Evolutionary conservation across 92 coral and sea anemone genomes (phyloP).

Genomic region (Anthopleura xanthogrammica): DNA sequence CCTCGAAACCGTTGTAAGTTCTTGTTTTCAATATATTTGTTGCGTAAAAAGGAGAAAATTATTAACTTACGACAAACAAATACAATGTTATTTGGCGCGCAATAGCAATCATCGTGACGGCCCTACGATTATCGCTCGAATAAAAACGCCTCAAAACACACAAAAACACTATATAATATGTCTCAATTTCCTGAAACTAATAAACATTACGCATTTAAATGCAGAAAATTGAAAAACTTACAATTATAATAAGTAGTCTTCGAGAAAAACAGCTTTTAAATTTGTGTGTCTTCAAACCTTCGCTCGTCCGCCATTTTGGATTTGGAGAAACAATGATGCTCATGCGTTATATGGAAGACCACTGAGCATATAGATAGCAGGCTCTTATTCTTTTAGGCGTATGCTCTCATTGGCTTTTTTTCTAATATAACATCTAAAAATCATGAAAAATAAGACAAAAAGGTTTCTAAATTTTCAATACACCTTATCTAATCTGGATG

Average conservation of each 20-base stretch:
- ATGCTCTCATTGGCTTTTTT: neutral
- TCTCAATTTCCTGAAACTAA: neutral
- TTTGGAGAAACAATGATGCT: conserved; percentile 25
- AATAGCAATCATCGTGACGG: neutral
- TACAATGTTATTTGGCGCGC: conserved; percentile 34
- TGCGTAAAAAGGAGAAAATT: neutral
- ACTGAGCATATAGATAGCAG: conserved; percentile 31
- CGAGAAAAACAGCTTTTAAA: conserved; percentile 16
- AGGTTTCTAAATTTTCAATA: too few species aligned
- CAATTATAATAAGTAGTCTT: neutral
- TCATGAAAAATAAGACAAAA: too few species aligned
- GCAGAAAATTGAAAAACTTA: conserved; percentile 9
- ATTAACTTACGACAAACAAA: conserved; percentile 1
- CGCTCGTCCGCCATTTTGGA: conserved; percentile 83
- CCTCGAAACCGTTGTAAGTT: neutral
- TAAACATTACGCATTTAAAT: conserved; percentile 2
- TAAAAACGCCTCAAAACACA: conserved; percentile 7
- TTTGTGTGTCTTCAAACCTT: conserved; percentile 34
- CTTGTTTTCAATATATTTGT: neutral
- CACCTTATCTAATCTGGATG: too few species aligned
- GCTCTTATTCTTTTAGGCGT: conserved; percentile 22
- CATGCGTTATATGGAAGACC: conserved; percentile 42
- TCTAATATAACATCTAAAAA: too few species aligned
- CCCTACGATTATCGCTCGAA: neutral
- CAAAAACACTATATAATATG: neutral